Evolutionary conservation across 1,140 invertebrate genomes (phyloP), one percentile per base, ranked within the genome.

Genomic region (Sarcophaga peregrina): DNA sequence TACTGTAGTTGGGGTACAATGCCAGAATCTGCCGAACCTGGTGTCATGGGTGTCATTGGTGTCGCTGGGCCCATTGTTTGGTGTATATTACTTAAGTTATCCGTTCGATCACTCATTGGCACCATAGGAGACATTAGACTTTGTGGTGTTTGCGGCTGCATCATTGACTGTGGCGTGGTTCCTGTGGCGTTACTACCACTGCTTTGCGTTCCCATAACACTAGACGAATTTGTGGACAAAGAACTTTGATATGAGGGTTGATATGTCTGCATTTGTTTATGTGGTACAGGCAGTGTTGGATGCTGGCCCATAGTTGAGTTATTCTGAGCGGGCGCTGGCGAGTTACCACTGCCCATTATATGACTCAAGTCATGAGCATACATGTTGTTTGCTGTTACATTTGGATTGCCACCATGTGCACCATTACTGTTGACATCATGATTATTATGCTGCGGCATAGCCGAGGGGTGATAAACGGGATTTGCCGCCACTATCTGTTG

Each of bases 1-100:
- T 92, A 98, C 97, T 99, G 98, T 89, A 99, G 92, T 89, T 98
- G 96, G 80, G 98, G 98, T 75, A 98, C 93, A 86, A 98, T 98
- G 78, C 96, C 96, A 83, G 97, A 96, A 92, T 98, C 97, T 47
- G 96, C 96, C 13, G 97, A 98, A 85, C 96, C 95, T 83, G 98
- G 97, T 5, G 97, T 98, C 93, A 98, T 96, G 37, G 97, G 97
- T 11, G 97, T 98, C 89, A 97, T 96, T 3, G 97, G 96, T 25
- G 95, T 95, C 2, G 94, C 94, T 10, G 96, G 96, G 25, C 95
- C 94, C 87, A 94, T 95, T 3, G 91, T 91, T 85, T 93, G 93
- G 68, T 92, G 92, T 46, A 93, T 89, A 86, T 92, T 91, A 80
- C 91, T 92, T 47, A 91, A 90, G 4, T 91, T 88, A n/a, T 88